Evolutionary conservation across 2,113 vertebrate species (phyloP).

Genomic region (Aramus guarauna): DNA sequence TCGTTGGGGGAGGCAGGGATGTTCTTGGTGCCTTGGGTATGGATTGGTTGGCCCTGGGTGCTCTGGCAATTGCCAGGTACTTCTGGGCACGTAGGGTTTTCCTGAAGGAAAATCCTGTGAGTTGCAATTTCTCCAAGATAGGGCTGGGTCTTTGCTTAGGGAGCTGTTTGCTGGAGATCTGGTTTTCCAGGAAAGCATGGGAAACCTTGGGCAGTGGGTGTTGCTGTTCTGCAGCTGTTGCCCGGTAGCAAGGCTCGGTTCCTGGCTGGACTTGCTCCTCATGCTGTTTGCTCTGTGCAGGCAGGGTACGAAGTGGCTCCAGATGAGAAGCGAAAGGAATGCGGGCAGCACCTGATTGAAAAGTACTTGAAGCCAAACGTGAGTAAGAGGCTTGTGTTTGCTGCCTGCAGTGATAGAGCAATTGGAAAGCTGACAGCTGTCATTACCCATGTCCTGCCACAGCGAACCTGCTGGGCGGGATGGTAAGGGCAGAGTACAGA

Average conservation of each 20-base stretch:
- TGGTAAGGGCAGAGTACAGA: background rate
- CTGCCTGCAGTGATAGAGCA: background rate
- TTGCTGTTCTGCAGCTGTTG: constrained; percentile 1
- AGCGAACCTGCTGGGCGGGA: background rate
- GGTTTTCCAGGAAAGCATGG: background rate
- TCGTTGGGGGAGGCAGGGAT: background rate
- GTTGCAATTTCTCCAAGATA: background rate
- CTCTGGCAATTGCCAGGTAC: background rate
- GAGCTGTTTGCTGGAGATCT: background rate
- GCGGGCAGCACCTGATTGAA: constrained; percentile 84
- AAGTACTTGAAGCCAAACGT: constrained; percentile 84
- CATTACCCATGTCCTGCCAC: background rate
- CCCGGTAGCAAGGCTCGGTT: background rate
- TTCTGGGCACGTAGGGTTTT: background rate
- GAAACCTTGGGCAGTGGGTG: background rate
- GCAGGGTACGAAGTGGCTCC: constrained; percentile 94
- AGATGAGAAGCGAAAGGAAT: constrained; percentile 91
- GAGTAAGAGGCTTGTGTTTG: constrained; percentile 17
- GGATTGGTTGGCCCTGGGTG: background rate
- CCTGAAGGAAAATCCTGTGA: background rate
- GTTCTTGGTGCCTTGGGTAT: background rate
- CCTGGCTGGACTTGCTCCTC: background rate
- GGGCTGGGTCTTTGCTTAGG: background rate
- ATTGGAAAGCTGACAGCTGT: background rate
- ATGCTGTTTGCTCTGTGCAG: constrained; percentile 66